Evolutionary conservation across 2,888 invertebrate species (phyloP).

Genomic region (Icerya purchasi): DNA sequence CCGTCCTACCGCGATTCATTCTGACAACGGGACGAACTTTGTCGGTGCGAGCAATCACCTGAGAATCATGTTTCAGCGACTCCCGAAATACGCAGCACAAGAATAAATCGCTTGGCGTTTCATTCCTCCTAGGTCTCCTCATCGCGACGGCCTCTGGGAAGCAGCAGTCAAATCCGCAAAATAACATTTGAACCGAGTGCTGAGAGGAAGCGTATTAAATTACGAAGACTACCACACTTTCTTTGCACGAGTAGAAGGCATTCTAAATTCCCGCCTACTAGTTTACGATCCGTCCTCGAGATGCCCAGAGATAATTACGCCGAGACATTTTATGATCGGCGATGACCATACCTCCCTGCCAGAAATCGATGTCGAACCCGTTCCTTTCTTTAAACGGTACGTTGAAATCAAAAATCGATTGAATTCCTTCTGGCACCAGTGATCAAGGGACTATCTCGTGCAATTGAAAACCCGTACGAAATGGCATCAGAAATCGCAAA

Average conservation of each 20-base stretch:
- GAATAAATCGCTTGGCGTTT: conserved; percentile 16
- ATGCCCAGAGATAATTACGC: conserved; percentile 19
- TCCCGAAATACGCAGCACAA: conserved; percentile 2
- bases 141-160: conserved; percentile 5
- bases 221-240: conserved; percentile 4
- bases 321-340: conserved; percentile 22
- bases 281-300: conserved; percentile 16
- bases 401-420: too few species aligned
- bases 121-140: not conserved
- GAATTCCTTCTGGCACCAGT: too few species aligned
- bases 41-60: conserved; percentile 4
- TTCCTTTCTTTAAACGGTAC: too few species aligned
- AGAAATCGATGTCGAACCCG: too few species aligned
- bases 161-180: conserved; percentile 2
- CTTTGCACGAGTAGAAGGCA: too few species aligned
- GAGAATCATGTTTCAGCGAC: too few species aligned
- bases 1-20: conserved; percentile 6
- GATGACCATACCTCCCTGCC: conserved; percentile 14
- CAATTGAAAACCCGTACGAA: too few species aligned
- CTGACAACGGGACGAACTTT: conserved; percentile 6
- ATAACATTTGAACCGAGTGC: not conserved
- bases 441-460: too few species aligned
- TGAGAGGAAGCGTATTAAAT: not conserved
- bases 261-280: conserved; percentile 18
- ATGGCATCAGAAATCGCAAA: too few species aligned